Evolutionary conservation across 2,888 invertebrate species (phyloP), one percentile per base, ranked within the genome.

Genomic region (Apantesis nais): DNA sequence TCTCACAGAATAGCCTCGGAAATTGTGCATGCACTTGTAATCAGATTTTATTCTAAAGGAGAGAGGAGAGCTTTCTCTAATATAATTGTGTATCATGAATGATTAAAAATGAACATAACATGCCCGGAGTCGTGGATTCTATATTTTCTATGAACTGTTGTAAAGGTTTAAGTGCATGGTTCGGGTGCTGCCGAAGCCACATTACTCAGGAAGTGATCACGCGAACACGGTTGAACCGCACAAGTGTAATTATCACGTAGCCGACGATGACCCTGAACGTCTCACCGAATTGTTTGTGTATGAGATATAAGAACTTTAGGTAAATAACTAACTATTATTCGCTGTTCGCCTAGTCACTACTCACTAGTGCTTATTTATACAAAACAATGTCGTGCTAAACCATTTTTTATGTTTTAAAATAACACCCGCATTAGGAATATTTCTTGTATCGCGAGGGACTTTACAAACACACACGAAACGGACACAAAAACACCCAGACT

Each of bases 161-260:
- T 39, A 22, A 9, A 29, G 4, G 41, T 22, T 63, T 63, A 41
- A 48, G 44, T 22, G 1, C 12, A 22, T n/a, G 0, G 14, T 39
- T 3, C 12, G 41, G 19, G 64, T 25, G 12, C 39, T n/a, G 25
- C 16, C 14, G 25, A 14, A 58, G 25, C 14, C 14, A 58, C 29
- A 22, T 52, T 52, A 65, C 48, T 65, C 22, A 60, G 41, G 22
- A 48, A 22, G 48, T 48, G 22, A 22, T 62, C 25, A 25, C 25
- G 25, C 22, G 37, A 29, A 25, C 48, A 14, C 19, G 52, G 61
- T 31, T 52, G 29, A 37, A 60, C 41, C 31, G 41, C 63, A 2
- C 62, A 44, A 41, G 48, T 60, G 34, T 64, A 69, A 72, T 69
- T 69, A 69, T 67, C 66, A 66, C 39, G 65, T 29, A 52, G n/a